Evolutionary conservation across 2,797 vertebrate species (phyloP).

Genomic region (Lindbergichthys nudifrons): DNA sequence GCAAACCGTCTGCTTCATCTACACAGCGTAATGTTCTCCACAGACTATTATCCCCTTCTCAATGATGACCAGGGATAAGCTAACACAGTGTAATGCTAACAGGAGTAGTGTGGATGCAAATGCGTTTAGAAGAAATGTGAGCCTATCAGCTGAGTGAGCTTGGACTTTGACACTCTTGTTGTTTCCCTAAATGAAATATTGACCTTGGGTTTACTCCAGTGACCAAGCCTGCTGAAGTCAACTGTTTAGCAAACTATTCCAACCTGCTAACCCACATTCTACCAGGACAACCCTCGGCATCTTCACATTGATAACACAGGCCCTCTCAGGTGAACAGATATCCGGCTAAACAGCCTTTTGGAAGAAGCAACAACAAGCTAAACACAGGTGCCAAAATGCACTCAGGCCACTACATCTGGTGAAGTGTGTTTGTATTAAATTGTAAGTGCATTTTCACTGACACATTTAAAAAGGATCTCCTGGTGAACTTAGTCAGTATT

Average conservation of each 20-base stretch:
- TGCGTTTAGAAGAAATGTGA: neutral
- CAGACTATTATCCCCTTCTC: neutral
- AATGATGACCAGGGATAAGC: neutral
- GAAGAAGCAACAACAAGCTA: slow-evolving; percentile 7
- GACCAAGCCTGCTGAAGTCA: slow-evolving; percentile 22
- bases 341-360: neutral
- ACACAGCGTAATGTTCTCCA: neutral
- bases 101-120: slow-evolving; percentile 24
- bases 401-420: neutral
- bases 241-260: slow-evolving; percentile 47
- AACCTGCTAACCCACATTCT: slow-evolving; percentile 71
- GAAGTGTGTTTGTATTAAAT: neutral
- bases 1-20: neutral
- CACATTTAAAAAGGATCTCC: neutral
- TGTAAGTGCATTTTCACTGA: neutral
- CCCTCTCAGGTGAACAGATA: slow-evolving; percentile 25
- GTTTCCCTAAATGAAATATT: slow-evolving; percentile 70
- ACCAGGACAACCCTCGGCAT: slow-evolving; percentile 1
- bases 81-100: neutral
- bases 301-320: slow-evolving; percentile 5
- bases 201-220: slow-evolving; percentile 41
- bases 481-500: neutral
- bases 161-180: slow-evolving; percentile 69
- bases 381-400: neutral
- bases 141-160: slow-evolving; percentile 1